phyloP scores from a whole-genome alignment of 2,888 invertebrate genomes.

The Microctonus hyperodae region DNA sequence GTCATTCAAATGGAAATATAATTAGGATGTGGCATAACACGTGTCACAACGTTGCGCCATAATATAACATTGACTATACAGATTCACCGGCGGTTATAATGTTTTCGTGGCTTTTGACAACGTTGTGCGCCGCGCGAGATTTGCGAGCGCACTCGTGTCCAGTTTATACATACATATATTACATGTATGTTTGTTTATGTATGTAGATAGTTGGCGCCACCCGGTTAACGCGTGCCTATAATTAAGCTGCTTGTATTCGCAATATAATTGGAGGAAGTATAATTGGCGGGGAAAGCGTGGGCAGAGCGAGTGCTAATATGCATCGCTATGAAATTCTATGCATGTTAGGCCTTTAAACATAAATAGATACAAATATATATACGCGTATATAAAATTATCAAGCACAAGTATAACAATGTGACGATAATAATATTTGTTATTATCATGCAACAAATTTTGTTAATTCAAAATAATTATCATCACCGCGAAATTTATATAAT shows the following conservation, averaged over 20 bases:
- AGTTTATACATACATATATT: neutral
- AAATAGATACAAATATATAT: no score
- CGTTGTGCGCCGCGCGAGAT: conserved; percentile 8
- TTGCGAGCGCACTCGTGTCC: neutral
- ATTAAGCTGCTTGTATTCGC: conserved; percentile 31
- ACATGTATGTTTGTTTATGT: no score
- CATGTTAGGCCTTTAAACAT: neutral
- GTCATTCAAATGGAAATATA: conserved; percentile 17
- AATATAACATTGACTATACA: conserved; percentile 15
- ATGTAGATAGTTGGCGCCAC: conserved; percentile 21
- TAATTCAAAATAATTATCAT: neutral
- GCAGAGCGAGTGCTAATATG: neutral
- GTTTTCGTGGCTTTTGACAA: conserved; percentile 16
- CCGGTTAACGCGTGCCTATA: conserved; percentile 26
- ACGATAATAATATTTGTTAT: neutral
- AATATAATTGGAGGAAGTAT: conserved; percentile 31
- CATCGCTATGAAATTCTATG: neutral
- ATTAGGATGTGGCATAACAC: conserved; percentile 22
- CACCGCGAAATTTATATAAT: neutral
- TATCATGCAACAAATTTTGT: neutral
- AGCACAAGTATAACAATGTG: no score
- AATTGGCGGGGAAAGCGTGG: conserved; percentile 17
- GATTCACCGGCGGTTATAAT: neutral
- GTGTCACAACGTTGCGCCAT: conserved; percentile 17
- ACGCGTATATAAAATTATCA: no score